Evolutionary conservation across 2,797 vertebrate species (phyloP).

Genomic region (Phalanger gymnotis): DNA sequence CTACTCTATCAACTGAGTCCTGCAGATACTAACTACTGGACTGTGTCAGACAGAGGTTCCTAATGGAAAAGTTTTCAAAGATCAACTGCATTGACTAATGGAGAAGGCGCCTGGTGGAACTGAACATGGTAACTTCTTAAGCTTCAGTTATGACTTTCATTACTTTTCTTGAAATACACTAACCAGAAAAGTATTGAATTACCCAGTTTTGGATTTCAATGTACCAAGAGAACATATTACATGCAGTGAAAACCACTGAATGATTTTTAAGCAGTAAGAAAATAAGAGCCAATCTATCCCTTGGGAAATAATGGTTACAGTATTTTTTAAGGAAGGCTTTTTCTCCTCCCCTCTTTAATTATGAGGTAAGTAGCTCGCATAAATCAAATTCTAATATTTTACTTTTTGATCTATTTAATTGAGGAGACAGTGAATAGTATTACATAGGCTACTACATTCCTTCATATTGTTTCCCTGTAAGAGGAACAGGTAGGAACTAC

Average conservation of each 20-base stretch:
- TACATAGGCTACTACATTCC: conserved; percentile 60
- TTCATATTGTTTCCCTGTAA: conserved; percentile 58
- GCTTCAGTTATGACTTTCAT: not conserved
- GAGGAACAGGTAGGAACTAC: conserved; percentile 60
- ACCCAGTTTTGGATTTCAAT: conserved; percentile 68
- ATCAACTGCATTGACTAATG: fast-evolving
- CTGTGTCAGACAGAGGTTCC: not conserved
- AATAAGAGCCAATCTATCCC: conserved; percentile 72
- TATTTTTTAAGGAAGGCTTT: conserved; percentile 52
- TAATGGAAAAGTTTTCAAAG: not conserved
- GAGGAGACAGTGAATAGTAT: conserved; percentile 74
- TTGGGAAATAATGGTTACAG: conserved; percentile 39
- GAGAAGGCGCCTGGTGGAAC: not conserved
- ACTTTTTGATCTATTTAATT: conserved; percentile 79
- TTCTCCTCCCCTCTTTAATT: conserved; percentile 74
- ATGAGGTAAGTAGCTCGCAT: conserved; percentile 73
- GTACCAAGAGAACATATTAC: conserved; percentile 57
- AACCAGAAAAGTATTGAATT: conserved; percentile 59
- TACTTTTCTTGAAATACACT: conserved; percentile 21
- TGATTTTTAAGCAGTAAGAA: conserved; percentile 74
- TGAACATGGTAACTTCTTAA: fast-evolving
- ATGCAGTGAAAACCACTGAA: conserved; percentile 68
- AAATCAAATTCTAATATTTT: conserved; percentile 83
- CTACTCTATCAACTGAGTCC: not conserved
- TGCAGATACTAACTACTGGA: not conserved